phyloP scores from a whole-genome alignment of 2,888 invertebrate genomes.

The Boloria selene region DNA sequence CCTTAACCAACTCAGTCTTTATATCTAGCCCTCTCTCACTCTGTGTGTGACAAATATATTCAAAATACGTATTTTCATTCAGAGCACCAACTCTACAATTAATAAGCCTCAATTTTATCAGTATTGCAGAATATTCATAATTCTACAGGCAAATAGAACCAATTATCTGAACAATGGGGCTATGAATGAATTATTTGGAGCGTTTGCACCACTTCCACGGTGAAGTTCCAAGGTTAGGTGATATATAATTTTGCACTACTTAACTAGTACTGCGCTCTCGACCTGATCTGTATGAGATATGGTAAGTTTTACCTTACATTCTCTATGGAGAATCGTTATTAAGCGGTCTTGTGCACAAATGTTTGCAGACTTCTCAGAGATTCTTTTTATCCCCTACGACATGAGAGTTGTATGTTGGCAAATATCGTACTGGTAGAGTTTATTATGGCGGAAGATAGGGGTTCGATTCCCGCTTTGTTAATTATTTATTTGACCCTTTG shows the following conservation, averaged over 20 bases:
- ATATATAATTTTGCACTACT: slow-evolving; percentile 18
- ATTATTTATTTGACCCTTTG: no score
- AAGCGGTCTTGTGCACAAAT: no score
- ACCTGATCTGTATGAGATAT: not conserved
- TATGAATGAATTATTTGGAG: slow-evolving; percentile 37
- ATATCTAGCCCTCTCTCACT: not conserved
- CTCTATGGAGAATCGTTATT: no score
- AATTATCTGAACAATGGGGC: slow-evolving; percentile 37
- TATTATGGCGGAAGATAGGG: no score
- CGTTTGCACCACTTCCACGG: slow-evolving; percentile 17
- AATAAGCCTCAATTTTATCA: slow-evolving; percentile 27
- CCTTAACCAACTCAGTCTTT: no score
- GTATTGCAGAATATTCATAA: slow-evolving; percentile 35
- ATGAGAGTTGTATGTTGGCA: no score
- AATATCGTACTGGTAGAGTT: no score
- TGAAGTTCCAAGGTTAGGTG: slow-evolving; percentile 19
- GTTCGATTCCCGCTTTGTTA: no score
- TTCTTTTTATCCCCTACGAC: no score
- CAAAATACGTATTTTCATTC: not conserved
- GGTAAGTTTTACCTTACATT: not conserved
- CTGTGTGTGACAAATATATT: not conserved
- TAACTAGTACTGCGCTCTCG: slow-evolving; percentile 3
- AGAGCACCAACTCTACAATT: slow-evolving; percentile 8
- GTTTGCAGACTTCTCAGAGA: no score
- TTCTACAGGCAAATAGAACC: slow-evolving; percentile 34